A percentile compares a stretch with the other conserved stretches of the same genome.
phyloP scores from a whole-genome alignment of 1,140 invertebrate genomes.

The Drosophila sp. region DNA sequence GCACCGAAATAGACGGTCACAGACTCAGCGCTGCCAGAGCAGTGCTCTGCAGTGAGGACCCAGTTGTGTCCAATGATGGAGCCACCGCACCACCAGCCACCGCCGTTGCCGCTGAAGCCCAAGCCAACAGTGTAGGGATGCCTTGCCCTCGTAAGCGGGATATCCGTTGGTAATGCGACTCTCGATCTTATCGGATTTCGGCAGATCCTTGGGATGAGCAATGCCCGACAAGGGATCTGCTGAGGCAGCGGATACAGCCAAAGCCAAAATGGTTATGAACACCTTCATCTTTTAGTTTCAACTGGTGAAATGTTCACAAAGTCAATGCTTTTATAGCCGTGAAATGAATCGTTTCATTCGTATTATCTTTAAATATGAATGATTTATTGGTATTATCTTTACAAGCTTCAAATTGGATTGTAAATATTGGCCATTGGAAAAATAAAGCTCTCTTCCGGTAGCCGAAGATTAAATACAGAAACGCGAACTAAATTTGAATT shows the following conservation, averaged over 20 bases:
- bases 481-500: too few relatives aligned
- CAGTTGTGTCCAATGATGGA: constrained; percentile 86
- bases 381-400: constrained; percentile 18
- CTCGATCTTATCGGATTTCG: constrained; percentile 25
- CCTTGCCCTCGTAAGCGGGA: constrained; percentile 79
- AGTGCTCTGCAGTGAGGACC: constrained; percentile 84
- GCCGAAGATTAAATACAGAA: too few relatives aligned
- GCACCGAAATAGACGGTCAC: constrained; percentile 59
- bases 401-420: constrained; percentile 3
- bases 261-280: constrained; percentile 38
- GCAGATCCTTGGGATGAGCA: constrained; percentile 42
- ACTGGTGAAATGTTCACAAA: background rate
- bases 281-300: constrained; percentile 46
- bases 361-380: constrained; percentile 15
- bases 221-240: constrained; percentile 18
- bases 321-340: constrained; percentile 7
- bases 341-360: background rate
- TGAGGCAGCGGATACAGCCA: constrained; percentile 44
- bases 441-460: background rate
- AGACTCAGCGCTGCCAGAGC: constrained; percentile 44
- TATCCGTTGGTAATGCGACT: constrained; percentile 71
- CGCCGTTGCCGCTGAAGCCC: constrained; percentile 76
- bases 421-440: constrained; percentile 5
- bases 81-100: constrained; percentile 86
- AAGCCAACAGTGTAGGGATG: constrained; percentile 85